These are phyloP conservation scores for Poecilobothrus nobilitatus DNA, from an alignment of 2,888 invertebrate genomes.

Conservation along the genomic window DNA sequence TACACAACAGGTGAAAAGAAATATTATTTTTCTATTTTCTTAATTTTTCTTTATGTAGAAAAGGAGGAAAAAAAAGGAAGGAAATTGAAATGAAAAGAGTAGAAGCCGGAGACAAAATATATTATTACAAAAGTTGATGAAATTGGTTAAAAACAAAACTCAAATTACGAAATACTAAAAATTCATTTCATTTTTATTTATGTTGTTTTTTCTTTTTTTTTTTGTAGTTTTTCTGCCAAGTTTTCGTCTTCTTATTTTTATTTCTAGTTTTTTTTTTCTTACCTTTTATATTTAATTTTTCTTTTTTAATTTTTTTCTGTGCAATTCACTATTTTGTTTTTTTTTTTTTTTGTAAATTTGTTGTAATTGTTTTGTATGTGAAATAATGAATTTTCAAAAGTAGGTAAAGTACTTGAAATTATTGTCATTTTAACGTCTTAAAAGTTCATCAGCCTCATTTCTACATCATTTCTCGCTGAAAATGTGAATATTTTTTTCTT, in stretches of 20 bases:
- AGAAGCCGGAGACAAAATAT: neutral
- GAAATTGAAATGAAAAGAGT: neutral
- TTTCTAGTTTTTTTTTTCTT: too few species aligned
- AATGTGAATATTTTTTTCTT: too few species aligned
- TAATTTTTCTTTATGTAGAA: too few species aligned
- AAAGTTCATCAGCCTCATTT: neutral
- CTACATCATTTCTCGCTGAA: neutral
- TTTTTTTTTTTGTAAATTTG: neutral
- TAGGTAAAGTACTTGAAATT: slow-evolving; percentile 3
- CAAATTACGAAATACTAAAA: slow-evolving; percentile 2
- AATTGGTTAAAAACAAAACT: neutral
- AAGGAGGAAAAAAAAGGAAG: too few species aligned
- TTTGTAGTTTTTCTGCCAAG: neutral
- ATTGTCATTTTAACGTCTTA: neutral
- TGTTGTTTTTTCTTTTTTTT: too few species aligned
- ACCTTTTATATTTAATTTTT: neutral
- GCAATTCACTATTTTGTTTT: neutral
- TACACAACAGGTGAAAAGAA: too few species aligned
- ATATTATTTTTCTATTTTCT: too few species aligned
- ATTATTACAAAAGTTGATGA: neutral
- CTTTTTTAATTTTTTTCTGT: neutral
- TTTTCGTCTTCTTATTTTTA: too few species aligned
- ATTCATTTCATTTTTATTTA: neutral
- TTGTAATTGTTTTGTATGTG: neutral
- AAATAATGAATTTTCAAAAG: neutral